Conservation (phyloP, 1,140 invertebrate species). For the Rhyzopertha dominica region DNA sequence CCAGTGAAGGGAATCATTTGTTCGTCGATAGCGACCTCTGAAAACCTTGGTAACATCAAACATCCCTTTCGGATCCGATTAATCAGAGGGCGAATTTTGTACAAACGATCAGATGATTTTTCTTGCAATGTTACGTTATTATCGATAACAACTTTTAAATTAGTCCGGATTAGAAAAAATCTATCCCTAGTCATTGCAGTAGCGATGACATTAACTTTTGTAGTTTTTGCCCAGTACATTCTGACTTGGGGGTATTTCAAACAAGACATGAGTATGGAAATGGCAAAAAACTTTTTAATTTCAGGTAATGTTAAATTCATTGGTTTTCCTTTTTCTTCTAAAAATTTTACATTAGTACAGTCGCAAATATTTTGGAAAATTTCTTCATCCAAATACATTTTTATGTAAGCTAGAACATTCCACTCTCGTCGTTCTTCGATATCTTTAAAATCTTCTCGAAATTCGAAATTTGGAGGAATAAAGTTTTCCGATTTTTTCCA, state of each 20-base stretch:
- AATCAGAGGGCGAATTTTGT: slow-evolving; percentile 9
- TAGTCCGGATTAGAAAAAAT: background rate
- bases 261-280: slow-evolving; percentile 22
- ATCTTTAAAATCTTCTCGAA: slow-evolving; percentile 7
- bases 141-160: slow-evolving; percentile 1
- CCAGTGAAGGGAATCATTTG: slow-evolving; percentile 23
- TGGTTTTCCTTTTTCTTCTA: slow-evolving; percentile 16
- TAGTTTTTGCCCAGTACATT: slow-evolving; percentile 19
- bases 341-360: slow-evolving; percentile 20
- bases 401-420: slow-evolving; percentile 10
- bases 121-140: background rate
- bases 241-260: slow-evolving; percentile 20
- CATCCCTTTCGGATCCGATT: slow-evolving; percentile 12
- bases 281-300: slow-evolving; percentile 19
- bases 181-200: background rate
- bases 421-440: slow-evolving; percentile 11
- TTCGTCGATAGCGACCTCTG: slow-evolving; percentile 17
- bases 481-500: slow-evolving; percentile 9
- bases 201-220: background rate
- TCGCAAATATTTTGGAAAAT: slow-evolving; percentile 19
- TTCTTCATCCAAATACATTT: too few relatives aligned
- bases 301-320: slow-evolving; percentile 17
- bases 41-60: slow-evolving; percentile 9
- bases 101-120: slow-evolving; percentile 1
- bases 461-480: slow-evolving; percentile 11